Conservation (phyloP, 2,888 invertebrate species). For the Aquatica leii region DNA sequence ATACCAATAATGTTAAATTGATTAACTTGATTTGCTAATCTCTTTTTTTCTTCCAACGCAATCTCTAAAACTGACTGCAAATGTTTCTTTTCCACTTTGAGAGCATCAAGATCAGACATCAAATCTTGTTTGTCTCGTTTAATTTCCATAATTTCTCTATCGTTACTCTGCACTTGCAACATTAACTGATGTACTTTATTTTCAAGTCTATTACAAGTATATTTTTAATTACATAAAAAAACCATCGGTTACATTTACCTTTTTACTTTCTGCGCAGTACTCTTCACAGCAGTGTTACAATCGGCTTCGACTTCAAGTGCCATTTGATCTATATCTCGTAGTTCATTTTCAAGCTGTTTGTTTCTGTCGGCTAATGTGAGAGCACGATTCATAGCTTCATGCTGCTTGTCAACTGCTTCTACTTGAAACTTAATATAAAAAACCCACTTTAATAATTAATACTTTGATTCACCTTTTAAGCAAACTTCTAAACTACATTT, state of each 20-base stretch:
- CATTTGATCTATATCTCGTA: slow-evolving; percentile 76
- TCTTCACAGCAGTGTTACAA: slow-evolving; percentile 73
- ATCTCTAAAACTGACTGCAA: slow-evolving; percentile 67
- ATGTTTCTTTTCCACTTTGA: slow-evolving; percentile 66
- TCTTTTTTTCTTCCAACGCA: slow-evolving; percentile 65
- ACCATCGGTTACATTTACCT: slow-evolving; percentile 46
- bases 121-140: slow-evolving; percentile 61
- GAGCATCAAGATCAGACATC: slow-evolving; percentile 61
- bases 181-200: slow-evolving; percentile 62
- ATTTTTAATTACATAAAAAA: slow-evolving; percentile 2
- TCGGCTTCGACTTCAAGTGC: slow-evolving; percentile 80
- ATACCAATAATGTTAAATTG: slow-evolving; percentile 68
- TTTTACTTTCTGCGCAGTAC: slow-evolving; percentile 64
- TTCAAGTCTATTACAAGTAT: slow-evolving; percentile 51
- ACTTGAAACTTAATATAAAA: slow-evolving; percentile 5
- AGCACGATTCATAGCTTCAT: slow-evolving; percentile 83
- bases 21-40: slow-evolving; percentile 65
- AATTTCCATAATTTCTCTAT: slow-evolving; percentile 60
- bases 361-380: slow-evolving; percentile 78
- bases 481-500: slow-evolving; percentile 67
- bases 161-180: slow-evolving; percentile 61
- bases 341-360: slow-evolving; percentile 72
- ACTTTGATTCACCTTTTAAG: slow-evolving; percentile 58
- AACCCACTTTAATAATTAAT: background rate
- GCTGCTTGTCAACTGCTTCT: slow-evolving; percentile 72